These are phyloP conservation scores for Apodemia zela DNA, from an alignment of 2,888 invertebrate species.

Conservation along the genomic window DNA sequence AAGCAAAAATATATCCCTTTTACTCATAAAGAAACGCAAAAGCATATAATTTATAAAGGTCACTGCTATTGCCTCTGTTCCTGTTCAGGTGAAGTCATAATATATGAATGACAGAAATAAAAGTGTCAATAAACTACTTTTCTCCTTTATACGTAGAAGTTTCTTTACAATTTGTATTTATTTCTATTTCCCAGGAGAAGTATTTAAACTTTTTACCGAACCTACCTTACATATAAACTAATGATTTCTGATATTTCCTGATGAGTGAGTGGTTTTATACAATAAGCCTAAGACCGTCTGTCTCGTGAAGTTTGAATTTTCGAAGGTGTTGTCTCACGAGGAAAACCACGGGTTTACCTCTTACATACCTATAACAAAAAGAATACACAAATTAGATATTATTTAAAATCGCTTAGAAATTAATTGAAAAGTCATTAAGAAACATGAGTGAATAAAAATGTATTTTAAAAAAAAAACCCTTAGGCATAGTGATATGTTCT, in stretches of 20 bases:
- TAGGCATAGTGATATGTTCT: too few relatives aligned
- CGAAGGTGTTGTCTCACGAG: background rate
- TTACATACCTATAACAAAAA: constrained; percentile 12
- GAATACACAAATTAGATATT: background rate
- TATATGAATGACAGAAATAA: background rate
- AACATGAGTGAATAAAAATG: too few relatives aligned
- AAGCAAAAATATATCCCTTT: background rate
- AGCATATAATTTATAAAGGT: background rate
- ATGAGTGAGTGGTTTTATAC: background rate
- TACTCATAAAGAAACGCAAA: background rate
- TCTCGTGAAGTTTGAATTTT: background rate
- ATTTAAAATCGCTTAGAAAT: too few relatives aligned
- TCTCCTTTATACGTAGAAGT: background rate
- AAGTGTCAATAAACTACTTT: background rate
- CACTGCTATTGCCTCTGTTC: background rate
- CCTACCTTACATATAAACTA: background rate
- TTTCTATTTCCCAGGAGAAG: background rate
- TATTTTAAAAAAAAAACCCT: too few relatives aligned
- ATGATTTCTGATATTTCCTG: background rate
- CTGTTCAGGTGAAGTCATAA: background rate
- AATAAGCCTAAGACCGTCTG: background rate
- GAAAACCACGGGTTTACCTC: background rate
- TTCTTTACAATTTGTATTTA: background rate
- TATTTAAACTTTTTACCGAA: background rate
- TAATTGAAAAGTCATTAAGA: too few relatives aligned